Evolutionary conservation across 2,113 vertebrate genomes (phyloP).

Genomic region (Dasyurus viverrinus): DNA sequence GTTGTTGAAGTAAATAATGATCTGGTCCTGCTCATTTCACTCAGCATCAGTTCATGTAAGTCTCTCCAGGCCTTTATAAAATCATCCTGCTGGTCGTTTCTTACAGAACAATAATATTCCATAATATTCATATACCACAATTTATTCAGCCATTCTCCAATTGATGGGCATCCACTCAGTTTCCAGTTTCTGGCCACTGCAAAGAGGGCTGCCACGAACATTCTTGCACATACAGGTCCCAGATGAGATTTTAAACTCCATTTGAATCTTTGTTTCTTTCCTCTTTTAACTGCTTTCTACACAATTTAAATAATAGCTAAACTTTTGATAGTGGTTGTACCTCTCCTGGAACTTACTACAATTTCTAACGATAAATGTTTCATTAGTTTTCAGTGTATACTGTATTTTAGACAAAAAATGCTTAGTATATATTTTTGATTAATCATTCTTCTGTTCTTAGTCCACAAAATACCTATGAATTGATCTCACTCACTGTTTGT

Average conservation of each 20-base stretch:
- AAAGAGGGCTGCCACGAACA: no score
- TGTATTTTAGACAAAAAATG: not conserved
- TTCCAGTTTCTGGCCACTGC: no score
- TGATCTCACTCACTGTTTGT: not conserved
- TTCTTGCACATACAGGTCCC: not conserved
- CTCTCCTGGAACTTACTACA: not conserved
- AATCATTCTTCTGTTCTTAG: not conserved
- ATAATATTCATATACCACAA: no score
- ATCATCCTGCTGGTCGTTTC: no score
- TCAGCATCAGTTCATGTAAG: no score
- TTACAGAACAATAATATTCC: no score
- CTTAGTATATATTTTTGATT: not conserved
- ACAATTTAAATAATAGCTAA: not conserved
- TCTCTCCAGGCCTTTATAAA: no score
- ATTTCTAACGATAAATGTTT: slow-evolving; percentile 29
- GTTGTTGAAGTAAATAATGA: no score
- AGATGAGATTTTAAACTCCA: not conserved
- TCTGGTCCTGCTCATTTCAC: no score
- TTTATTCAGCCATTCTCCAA: no score
- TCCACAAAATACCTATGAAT: not conserved
- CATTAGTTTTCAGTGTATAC: not conserved
- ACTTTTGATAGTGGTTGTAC: not conserved
- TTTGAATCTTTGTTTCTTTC: no score
- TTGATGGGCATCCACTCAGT: no score
- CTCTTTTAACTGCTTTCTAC: not conserved